Evolutionary conservation across 2,797 vertebrate species (phyloP).

Genomic region (Schizopygopsis pylzovi): DNA sequence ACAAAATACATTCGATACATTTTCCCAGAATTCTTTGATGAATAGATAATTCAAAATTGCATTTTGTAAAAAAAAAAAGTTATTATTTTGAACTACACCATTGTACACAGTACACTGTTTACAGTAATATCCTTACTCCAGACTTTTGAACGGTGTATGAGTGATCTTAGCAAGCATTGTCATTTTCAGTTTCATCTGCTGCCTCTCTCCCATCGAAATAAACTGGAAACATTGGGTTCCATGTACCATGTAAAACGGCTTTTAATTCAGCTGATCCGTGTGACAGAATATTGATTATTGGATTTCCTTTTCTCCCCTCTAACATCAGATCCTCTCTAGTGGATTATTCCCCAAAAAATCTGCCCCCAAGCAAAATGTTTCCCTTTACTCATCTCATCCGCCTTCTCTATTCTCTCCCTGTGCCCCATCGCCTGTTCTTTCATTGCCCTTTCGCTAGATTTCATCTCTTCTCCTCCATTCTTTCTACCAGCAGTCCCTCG

Average conservation of each 20-base stretch:
- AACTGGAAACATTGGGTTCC: not conserved
- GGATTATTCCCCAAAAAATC: not conserved
- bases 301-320: not conserved
- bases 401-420: slow-evolving; percentile 32
- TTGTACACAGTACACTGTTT: too few species aligned
- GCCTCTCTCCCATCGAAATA: not conserved
- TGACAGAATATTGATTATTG: not conserved
- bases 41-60: not conserved
- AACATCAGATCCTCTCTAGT: slow-evolving; percentile 25
- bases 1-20: not conserved
- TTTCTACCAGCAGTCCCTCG: not conserved
- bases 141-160: not conserved
- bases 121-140: too few species aligned
- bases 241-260: not conserved
- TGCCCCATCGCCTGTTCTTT: slow-evolving; percentile 35
- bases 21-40: not conserved
- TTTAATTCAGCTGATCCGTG: not conserved
- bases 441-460: slow-evolving; percentile 57
- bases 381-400: slow-evolving; percentile 36
- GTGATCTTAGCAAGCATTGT: not conserved
- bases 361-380: slow-evolving; percentile 33
- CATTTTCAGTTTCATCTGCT: not conserved
- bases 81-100: too few species aligned
- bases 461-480: slow-evolving; percentile 48
- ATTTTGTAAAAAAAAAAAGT: not conserved